A percentile compares a stretch with the other conserved stretches of the same genome.
phyloP scores from a whole-genome alignment of 2,113 vertebrate genomes.

The Dromaius novaehollandiae region DNA sequence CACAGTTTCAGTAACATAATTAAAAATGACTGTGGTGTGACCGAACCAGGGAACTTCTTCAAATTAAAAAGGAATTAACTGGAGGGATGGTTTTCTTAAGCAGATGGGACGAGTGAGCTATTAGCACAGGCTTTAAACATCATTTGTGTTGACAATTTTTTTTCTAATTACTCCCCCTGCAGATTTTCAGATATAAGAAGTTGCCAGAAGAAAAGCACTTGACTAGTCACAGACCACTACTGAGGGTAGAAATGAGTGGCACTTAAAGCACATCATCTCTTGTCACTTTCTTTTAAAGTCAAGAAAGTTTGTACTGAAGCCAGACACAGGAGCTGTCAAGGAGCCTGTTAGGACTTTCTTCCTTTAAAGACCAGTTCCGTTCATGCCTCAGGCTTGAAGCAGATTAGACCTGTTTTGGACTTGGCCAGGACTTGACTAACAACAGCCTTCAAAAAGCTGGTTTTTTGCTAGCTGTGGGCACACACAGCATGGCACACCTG shows the following conservation, averaged over 20 bases:
- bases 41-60: conserved; percentile 1
- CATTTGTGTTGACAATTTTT: conserved; percentile 16
- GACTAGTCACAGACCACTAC: not conserved
- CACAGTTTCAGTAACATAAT: not conserved
- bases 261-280: not conserved
- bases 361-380: not conserved
- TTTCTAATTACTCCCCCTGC: conserved; percentile 9
- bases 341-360: not conserved
- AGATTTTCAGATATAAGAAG: conserved; percentile 4
- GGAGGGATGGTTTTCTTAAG: conserved; percentile 18
- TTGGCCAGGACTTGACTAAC: not conserved
- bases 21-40: conserved; percentile 34
- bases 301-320: not conserved
- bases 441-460: not conserved
- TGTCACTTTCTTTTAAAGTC: not conserved
- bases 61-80: conserved; percentile 41
- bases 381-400: not conserved
- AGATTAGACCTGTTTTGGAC: not conserved
- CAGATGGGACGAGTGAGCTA: not conserved
- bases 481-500: not conserved
- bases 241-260: not conserved
- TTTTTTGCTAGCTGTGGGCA: not conserved
- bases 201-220: not conserved
- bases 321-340: not conserved
- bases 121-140: conserved; percentile 3